Conservation (phyloP, 2,797 vertebrate species). For the Leptoclinus maculatus region DNA sequence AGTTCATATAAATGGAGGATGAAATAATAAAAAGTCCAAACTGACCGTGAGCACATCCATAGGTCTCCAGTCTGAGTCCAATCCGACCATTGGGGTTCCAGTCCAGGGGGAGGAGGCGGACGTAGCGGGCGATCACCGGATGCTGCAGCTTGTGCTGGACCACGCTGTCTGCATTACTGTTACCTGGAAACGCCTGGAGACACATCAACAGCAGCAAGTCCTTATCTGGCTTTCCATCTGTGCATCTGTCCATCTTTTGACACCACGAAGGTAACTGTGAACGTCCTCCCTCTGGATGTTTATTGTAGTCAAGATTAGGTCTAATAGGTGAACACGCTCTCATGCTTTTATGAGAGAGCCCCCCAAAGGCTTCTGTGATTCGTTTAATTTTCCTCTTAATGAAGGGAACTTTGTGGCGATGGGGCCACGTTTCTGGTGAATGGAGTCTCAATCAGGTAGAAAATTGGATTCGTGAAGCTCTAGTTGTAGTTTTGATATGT, state of each 20-base stretch:
- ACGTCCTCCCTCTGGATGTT: slow-evolving; percentile 10
- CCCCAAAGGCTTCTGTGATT: slow-evolving; percentile 17
- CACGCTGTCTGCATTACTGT: slow-evolving; percentile 94
- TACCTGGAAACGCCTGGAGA: slow-evolving; percentile 81
- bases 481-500: slow-evolving; percentile 34
- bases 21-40: slow-evolving; percentile 27
- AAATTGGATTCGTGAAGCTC: slow-evolving; percentile 62
- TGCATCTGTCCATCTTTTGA: slow-evolving; percentile 2
- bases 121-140: slow-evolving; percentile 88
- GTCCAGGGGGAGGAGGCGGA: slow-evolving; percentile 90
- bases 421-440: slow-evolving; percentile 39
- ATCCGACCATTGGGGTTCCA: slow-evolving; percentile 94
- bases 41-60: slow-evolving; percentile 94
- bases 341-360: slow-evolving; percentile 8
- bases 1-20: neutral
- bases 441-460: slow-evolving; percentile 60
- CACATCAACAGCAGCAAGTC: neutral
- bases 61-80: slow-evolving; percentile 92
- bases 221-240: neutral
- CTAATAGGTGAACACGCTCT: slow-evolving; percentile 26
- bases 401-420: slow-evolving; percentile 49
- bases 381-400: slow-evolving; percentile 56
- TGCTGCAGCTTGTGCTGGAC: slow-evolving; percentile 91
- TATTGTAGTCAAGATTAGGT: neutral
- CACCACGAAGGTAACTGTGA: neutral